Conservation (phyloP, 2,113 vertebrate species). For the Lagopus muta region DNA sequence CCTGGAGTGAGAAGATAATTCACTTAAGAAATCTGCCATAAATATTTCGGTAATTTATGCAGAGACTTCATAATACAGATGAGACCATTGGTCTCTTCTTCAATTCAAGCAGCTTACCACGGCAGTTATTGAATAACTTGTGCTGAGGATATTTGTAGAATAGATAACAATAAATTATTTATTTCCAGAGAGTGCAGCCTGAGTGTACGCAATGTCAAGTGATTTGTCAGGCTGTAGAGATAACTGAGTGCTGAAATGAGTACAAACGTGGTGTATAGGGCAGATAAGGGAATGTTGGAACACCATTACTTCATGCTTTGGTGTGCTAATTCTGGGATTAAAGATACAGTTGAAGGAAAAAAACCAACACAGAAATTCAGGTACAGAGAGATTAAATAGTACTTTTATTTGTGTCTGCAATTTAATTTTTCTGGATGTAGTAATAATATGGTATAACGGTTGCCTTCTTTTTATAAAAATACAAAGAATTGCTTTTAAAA, state of each 20-base stretch:
- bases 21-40: background rate
- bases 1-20: conserved; percentile 2
- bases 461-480: background rate
- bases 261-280: background rate
- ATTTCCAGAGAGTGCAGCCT: background rate
- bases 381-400: background rate
- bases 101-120: background rate
- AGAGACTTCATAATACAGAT: background rate
- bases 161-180: conserved; percentile 18
- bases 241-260: background rate
- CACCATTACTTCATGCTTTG: background rate
- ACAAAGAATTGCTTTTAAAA: background rate
- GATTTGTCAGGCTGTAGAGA: conserved; percentile 17
- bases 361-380: background rate
- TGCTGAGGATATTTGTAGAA: background rate
- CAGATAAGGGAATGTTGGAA: background rate
- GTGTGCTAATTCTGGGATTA: background rate
- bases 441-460: background rate
- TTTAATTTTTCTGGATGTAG: background rate
- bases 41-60: background rate
- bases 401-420: background rate
- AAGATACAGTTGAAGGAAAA: background rate
- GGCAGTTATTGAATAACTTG: background rate
- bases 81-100: background rate
- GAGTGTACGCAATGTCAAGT: background rate